Conservation (phyloP, 1,140 invertebrate species). For the Drosophila leontia region DNA sequence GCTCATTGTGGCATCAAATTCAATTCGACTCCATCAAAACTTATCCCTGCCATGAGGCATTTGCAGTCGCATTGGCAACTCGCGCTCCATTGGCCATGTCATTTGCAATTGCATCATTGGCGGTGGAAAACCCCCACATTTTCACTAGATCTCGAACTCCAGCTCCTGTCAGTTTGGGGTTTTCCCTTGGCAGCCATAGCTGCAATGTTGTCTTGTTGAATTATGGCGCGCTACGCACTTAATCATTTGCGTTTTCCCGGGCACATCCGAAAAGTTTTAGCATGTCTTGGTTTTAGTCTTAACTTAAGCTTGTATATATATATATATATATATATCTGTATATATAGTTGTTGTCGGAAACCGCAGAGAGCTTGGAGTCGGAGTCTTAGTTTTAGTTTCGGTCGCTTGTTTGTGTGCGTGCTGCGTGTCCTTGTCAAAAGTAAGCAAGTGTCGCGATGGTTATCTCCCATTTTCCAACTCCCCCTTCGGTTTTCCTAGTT, state of each 20-base stretch:
- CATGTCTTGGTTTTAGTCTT: constrained; percentile 59
- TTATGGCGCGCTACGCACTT: constrained; percentile 76
- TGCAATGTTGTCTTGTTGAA: constrained; percentile 74
- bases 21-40: constrained; percentile 54
- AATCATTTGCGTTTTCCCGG: constrained; percentile 79
- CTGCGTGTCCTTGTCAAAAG: constrained; percentile 66
- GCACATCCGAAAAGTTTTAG: constrained; percentile 74
- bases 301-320: neutral
- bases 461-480: constrained; percentile 34
- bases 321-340: neutral
- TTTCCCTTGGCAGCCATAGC: constrained; percentile 25
- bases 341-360: constrained; percentile 36
- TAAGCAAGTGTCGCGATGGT: constrained; percentile 69
- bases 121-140: neutral
- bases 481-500: constrained; percentile 2
- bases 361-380: constrained; percentile 38
- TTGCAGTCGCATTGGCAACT: constrained; percentile 35
- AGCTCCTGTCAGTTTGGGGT: constrained; percentile 26
- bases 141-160: neutral
- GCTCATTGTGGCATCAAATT: constrained; percentile 47
- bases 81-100: constrained; percentile 65
- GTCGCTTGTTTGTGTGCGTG: constrained; percentile 28
- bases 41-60: constrained; percentile 52
- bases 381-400: constrained; percentile 35
- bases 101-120: constrained; percentile 53